phyloP scores from a whole-genome alignment of 1,140 invertebrate species.

The Atta colombica region DNA sequence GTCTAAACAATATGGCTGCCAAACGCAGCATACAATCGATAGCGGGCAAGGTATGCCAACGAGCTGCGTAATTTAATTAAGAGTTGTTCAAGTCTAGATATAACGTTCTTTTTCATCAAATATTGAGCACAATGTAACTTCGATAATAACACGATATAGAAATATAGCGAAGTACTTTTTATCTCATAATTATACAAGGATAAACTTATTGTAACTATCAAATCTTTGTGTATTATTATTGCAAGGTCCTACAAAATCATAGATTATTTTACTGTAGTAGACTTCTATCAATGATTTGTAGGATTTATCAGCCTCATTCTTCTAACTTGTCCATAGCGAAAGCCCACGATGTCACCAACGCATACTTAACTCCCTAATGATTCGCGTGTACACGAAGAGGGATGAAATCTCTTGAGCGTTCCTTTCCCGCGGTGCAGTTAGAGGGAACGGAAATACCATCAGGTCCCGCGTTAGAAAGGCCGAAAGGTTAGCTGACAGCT shows the following conservation, averaged over 20 bases:
- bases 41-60: conserved; percentile 74
- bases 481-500: conserved; percentile 77
- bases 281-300: conserved; percentile 27
- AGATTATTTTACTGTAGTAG: neutral
- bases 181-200: conserved; percentile 7
- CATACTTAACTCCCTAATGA: conserved; percentile 55
- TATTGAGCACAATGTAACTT: conserved; percentile 21
- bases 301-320: conserved; percentile 3
- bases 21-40: conserved; percentile 84
- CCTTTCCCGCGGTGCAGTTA: conserved; percentile 65
- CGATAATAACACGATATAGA: conserved; percentile 6
- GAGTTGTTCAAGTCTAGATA: conserved; percentile 57
- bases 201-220: neutral
- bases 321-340: conserved; percentile 26
- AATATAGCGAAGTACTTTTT: neutral
- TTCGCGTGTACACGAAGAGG: conserved; percentile 51
- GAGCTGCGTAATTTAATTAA: conserved; percentile 80
- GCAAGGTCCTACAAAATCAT: neutral
- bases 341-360: conserved; percentile 75
- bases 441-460: conserved; percentile 68
- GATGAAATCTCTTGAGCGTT: conserved; percentile 69
- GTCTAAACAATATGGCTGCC: conserved; percentile 85
- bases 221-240: conserved; percentile 12
- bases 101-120: conserved; percentile 23
- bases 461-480: conserved; percentile 71